Conservation (phyloP, 2,888 invertebrate genomes). For the Unio pictorum region DNA sequence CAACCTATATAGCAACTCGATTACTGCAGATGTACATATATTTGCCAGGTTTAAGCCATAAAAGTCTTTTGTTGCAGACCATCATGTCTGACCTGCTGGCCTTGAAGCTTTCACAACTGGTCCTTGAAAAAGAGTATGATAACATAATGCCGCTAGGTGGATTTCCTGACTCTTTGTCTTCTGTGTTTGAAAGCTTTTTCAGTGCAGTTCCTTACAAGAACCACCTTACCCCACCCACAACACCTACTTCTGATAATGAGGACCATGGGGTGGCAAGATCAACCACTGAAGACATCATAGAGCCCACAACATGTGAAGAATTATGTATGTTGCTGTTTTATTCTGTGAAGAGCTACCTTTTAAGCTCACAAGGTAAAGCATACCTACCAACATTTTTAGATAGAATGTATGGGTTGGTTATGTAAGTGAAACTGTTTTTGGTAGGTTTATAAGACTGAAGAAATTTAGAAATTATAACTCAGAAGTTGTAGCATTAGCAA, state of each 20-base stretch:
- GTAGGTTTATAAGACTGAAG: too few species aligned
- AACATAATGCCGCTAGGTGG: conserved; percentile 25
- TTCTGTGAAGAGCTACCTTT: conserved; percentile 35
- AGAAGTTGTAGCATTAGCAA: too few species aligned
- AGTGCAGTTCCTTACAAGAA: conserved; percentile 30
- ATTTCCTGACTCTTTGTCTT: conserved; percentile 37
- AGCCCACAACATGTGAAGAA: conserved; percentile 26
- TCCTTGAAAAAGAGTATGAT: conserved; percentile 43
- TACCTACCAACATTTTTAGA: too few species aligned
- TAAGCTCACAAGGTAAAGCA: conserved; percentile 36
- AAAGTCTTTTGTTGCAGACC: conserved; percentile 39
- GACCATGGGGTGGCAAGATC: conserved; percentile 7
- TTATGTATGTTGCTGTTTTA: conserved; percentile 43
- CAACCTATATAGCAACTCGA: conserved; percentile 33
- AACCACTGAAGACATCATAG: conserved; percentile 18
- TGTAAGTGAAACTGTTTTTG: too few species aligned
- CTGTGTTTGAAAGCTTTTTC: conserved; percentile 40
- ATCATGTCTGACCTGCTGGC: conserved; percentile 39
- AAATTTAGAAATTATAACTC: too few species aligned
- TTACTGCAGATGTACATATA: conserved; percentile 41
- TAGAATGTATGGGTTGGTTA: too few species aligned
- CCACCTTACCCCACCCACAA: conserved; percentile 40
- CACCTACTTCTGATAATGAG: conserved; percentile 20
- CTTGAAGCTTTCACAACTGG: conserved; percentile 36
- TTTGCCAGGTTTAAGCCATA: conserved; percentile 35